Base-by-base conservation (phyloP, 2,797 vertebrate species). In the Amniataba percoides region DNA sequence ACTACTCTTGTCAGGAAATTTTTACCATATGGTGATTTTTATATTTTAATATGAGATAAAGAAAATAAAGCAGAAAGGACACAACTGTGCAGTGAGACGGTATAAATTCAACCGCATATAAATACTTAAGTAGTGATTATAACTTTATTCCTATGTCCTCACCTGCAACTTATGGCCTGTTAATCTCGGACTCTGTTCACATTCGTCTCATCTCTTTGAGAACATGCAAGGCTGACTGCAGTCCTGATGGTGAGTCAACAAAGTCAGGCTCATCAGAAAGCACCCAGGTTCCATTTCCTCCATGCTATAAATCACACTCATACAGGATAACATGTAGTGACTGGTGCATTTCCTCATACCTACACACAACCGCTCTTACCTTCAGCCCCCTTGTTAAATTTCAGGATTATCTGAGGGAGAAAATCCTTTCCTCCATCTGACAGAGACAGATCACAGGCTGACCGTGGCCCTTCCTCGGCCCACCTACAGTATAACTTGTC, bases 301-400 rank as follows among this genome's bases (percentile, higher is more conserved):
- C 46, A 67, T 74, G 78, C 78, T 59, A 94, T 94, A 93, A 94
- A 92, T 94, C 91, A 92, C 75, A 82, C 55, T 77, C 61, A 65
- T 31, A 13, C 25, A 3, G 34, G 36, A 7, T 56, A 77, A 71
- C 71, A 70, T 71, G 67, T 16, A n/a, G 31, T 31, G 39, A 80
- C 39, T 21, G 36, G 23, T 74, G 62, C 25, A 74, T 81, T 78
- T 34, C 60, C 66, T 58, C 62, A 53, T 60, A 39, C 71, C 48
- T 52, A 39, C 67, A 87, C 59, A 77, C 56, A 74, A 31, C 46
- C 74, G 46, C 48, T 61, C 64, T 72, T 59, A 76, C 60, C 58
- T 82, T 57, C 42, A 67, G 69, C 67, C 42, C 19, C 0, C 1
- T 42, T 80, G 82, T 53, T 80, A 73, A 16, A 87, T 81, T 78